phyloP scores from a whole-genome alignment of 2,797 vertebrate genomes.

The Enteromius unitaeniatus region DNA sequence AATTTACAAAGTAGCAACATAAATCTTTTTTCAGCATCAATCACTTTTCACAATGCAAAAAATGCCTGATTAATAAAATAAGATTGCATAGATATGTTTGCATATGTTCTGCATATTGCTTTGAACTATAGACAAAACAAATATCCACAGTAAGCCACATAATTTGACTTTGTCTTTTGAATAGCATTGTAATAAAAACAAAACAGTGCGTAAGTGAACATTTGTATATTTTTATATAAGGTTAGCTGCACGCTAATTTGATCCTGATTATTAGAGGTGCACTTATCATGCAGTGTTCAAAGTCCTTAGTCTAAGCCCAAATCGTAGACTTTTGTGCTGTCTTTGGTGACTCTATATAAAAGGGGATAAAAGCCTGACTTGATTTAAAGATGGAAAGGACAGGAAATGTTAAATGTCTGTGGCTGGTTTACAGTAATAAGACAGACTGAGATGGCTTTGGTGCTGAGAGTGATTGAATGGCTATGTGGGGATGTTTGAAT shows the following conservation, averaged over 20 bases:
- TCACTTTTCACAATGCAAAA: not conserved
- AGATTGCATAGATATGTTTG: not conserved
- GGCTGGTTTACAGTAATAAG: constrained; percentile 11
- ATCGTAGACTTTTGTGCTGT: not conserved
- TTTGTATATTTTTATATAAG: not conserved
- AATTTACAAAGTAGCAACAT: not conserved
- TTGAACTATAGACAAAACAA: not conserved
- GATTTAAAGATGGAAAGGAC: constrained; percentile 27
- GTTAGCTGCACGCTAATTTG: not conserved
- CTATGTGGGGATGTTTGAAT: constrained; percentile 7
- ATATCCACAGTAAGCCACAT: not conserved
- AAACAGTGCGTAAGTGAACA: not conserved
- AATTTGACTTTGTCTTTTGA: not conserved
- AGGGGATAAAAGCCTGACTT: not conserved
- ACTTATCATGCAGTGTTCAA: not conserved
- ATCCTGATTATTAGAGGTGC: not conserved
- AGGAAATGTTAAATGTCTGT: constrained; percentile 4
- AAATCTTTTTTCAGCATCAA: not conserved
- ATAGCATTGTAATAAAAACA: not conserved
- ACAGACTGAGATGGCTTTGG: constrained; percentile 2
- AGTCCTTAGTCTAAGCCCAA: not conserved
- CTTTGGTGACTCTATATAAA: constrained; percentile 1
- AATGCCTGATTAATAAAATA: not conserved
- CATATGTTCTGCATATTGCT: not conserved
- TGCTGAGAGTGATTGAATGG: not conserved